A percentile compares a stretch with the other conserved stretches of the same genome.
Evolutionary conservation across 92 coral and sea anemone genomes (phyloP).

Genomic region (Siderastrea radians): DNA sequence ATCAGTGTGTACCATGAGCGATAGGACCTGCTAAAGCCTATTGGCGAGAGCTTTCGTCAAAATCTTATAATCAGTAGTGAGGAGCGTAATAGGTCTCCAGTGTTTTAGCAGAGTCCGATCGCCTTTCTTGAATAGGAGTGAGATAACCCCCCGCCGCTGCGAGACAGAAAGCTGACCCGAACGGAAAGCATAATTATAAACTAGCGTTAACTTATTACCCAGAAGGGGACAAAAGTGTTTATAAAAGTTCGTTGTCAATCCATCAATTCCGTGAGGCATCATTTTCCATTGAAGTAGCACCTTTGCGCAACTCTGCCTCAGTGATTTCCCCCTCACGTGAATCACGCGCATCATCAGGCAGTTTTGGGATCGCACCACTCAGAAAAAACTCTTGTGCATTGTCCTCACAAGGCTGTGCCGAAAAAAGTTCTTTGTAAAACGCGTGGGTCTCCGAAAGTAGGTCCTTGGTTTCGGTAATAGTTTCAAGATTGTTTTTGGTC

Average conservation of each 20-base stretch:
- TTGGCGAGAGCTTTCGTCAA: too few species aligned
- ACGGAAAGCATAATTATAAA: not conserved
- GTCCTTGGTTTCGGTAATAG: not conserved
- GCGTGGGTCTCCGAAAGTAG: not conserved
- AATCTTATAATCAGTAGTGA: not conserved
- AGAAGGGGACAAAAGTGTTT: constrained; percentile 12
- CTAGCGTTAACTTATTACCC: not conserved
- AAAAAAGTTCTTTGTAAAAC: not conserved
- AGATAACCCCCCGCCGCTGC: constrained; percentile 3
- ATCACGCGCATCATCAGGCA: not conserved
- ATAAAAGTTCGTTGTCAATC: constrained; percentile 20
- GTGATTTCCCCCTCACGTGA: not conserved
- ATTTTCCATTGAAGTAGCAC: not conserved
- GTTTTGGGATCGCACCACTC: not conserved
- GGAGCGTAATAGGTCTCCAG: constrained; percentile 25
- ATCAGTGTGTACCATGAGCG: too few species aligned
- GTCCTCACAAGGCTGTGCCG: not conserved
- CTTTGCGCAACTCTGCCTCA: not conserved
- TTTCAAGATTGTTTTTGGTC: constrained; percentile 32
- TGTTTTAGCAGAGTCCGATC: not conserved
- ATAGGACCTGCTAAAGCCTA: too few species aligned
- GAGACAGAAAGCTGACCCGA: not conserved
- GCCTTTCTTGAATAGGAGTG: constrained; percentile 22
- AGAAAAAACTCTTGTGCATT: not conserved
- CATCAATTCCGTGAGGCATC: not conserved